Evolutionary conservation across 2,113 vertebrate genomes (phyloP).

Genomic region (Phrynosoma platyrhinos): DNA sequence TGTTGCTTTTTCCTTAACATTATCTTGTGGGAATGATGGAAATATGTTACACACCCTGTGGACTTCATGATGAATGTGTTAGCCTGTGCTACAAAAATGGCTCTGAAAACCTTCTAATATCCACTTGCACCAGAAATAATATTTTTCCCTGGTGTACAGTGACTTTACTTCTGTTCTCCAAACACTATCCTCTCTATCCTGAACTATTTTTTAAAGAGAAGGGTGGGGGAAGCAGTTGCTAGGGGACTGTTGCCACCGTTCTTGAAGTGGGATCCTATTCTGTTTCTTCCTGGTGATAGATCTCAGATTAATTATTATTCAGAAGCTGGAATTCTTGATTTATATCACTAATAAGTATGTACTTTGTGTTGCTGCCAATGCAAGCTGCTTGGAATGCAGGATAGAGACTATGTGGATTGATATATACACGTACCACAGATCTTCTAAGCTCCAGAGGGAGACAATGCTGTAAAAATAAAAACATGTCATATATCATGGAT

Average conservation of each 20-base stretch:
- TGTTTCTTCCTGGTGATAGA: conserved; percentile 44
- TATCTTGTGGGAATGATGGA: conserved; percentile 10
- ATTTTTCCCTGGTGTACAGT: neutral
- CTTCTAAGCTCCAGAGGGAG: conserved; percentile 51
- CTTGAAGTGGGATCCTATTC: conserved; percentile 3
- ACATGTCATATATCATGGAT: neutral
- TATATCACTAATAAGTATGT: conserved; percentile 74
- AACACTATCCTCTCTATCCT: neutral
- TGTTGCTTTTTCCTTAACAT: too few species aligned
- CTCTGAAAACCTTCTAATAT: conserved; percentile 24
- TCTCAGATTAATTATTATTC: conserved; percentile 67
- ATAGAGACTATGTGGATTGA: conserved; percentile 52
- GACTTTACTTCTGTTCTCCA: neutral
- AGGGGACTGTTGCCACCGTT: neutral
- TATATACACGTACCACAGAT: conserved; percentile 55
- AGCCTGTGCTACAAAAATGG: neutral
- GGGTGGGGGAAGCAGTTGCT: neutral
- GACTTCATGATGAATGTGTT: neutral
- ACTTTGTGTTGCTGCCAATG: conserved; percentile 62
- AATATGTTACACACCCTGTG: neutral
- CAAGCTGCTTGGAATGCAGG: conserved; percentile 62
- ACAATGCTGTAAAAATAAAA: conserved; percentile 58
- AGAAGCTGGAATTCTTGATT: conserved; percentile 70
- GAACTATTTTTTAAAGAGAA: neutral
- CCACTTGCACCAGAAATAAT: fast-evolving